phyloP scores from a whole-genome alignment of 2,888 invertebrate genomes.

The Terebella lapidaria region DNA sequence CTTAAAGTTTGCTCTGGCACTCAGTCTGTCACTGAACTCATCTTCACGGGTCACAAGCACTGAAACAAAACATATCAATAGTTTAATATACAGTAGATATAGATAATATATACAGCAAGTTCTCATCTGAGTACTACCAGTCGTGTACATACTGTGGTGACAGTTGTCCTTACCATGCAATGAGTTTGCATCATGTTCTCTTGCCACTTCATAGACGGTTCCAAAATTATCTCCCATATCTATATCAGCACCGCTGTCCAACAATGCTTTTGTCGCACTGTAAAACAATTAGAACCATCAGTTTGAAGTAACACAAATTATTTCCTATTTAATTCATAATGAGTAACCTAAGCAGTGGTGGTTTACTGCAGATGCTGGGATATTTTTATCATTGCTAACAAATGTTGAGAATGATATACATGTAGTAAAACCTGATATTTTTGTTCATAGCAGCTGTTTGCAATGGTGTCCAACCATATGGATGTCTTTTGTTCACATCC shows the following conservation, averaged over 20 bases:
- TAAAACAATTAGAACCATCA: conserved; percentile 10
- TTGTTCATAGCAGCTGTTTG: conserved; percentile 80
- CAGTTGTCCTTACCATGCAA: conserved; percentile 46
- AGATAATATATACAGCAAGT: not conserved
- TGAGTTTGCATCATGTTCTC: conserved; percentile 66
- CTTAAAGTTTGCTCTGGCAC: conserved; percentile 67
- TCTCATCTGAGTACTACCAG: not conserved
- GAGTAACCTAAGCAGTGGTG: no score
- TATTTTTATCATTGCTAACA: not conserved
- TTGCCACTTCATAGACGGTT: conserved; percentile 65
- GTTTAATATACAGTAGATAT: not conserved
- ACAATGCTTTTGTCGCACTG: conserved; percentile 46
- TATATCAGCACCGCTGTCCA: conserved; percentile 72
- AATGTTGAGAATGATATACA: not conserved
- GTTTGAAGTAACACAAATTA: not conserved
- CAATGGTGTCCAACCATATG: conserved; percentile 80
- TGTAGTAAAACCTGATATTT: conserved; percentile 2
- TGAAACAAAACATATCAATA: conserved; percentile 23
- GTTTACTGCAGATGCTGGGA: no score
- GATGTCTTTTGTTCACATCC: conserved; percentile 66
- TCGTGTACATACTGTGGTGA: not conserved
- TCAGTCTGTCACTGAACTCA: conserved; percentile 69
- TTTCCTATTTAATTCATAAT: not conserved
- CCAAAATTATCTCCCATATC: conserved; percentile 73
- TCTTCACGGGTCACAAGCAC: conserved; percentile 65